phyloP scores from a whole-genome alignment of 1,140 invertebrate genomes.

The Ceratina calcarata region DNA sequence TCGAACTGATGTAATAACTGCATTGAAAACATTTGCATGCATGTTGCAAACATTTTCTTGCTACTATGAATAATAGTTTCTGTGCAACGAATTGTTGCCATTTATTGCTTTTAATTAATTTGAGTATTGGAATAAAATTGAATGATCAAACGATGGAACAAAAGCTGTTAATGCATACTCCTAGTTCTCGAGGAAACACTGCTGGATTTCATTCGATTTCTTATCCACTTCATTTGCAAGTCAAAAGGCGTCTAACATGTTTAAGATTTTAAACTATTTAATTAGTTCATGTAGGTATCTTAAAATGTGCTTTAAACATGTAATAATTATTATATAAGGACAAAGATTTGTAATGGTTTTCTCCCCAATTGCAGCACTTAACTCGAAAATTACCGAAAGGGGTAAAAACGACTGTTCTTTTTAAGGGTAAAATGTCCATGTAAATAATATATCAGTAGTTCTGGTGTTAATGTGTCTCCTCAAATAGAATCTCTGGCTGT shows the following conservation, averaged over 20 bases:
- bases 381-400: too few species aligned
- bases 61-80: conserved; percentile 1
- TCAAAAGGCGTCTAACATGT: background rate
- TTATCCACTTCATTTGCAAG: background rate
- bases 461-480: conserved; percentile 23
- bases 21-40: background rate
- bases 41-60: background rate
- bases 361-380: conserved; percentile 53
- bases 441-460: background rate
- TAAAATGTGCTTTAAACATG: background rate
- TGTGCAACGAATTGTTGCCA: background rate
- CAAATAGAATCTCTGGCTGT: conserved; percentile 37
- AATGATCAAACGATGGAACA: background rate
- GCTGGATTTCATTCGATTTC: background rate
- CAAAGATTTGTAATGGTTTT: conserved; percentile 12
- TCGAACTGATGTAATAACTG: conserved; percentile 35
- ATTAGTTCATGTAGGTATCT: background rate
- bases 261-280: background rate
- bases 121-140: too few species aligned
- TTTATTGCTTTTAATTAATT: too few species aligned
- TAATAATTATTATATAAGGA: background rate
- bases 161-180: background rate
- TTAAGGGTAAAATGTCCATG: background rate
- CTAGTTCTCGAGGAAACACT: background rate
- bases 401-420: too few species aligned